phyloP scores from a whole-genome alignment of 2,797 vertebrate species.

The Nyctibius grandis region DNA sequence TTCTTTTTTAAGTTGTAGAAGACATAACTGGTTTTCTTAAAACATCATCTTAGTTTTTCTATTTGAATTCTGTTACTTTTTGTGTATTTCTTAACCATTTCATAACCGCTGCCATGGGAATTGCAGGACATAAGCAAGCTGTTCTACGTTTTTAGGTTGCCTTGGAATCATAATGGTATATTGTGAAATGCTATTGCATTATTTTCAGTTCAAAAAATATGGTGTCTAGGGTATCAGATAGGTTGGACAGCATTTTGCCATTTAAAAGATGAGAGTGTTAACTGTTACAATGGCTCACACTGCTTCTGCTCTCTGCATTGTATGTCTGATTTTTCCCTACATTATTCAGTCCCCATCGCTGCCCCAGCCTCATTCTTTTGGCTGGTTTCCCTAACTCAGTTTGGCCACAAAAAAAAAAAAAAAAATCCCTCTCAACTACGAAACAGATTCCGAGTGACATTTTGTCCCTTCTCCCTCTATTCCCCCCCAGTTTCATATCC shows the following conservation, averaged over 20 bases:
- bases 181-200: neutral
- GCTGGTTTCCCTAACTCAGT: neutral
- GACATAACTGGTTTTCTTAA: slow-evolving; percentile 20
- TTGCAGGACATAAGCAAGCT: neutral
- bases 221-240: neutral
- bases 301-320: neutral
- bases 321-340: neutral
- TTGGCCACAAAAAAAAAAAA: rapidly evolving
- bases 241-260: neutral
- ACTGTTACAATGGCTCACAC: neutral
- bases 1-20: neutral
- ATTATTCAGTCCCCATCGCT: neutral
- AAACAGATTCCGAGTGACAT: neutral
- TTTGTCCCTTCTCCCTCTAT: neutral
- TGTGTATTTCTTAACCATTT: neutral
- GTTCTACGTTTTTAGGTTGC: neutral
- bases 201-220: neutral
- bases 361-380: neutral
- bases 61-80: neutral
- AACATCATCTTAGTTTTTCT: neutral
- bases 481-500: neutral
- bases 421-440: neutral
- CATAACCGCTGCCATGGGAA: neutral
- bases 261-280: neutral
- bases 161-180: neutral